These are phyloP conservation scores for Cynoglossus semilaevis DNA, from an alignment of 2,113 vertebrate genomes.

Conservation along the genomic window DNA sequence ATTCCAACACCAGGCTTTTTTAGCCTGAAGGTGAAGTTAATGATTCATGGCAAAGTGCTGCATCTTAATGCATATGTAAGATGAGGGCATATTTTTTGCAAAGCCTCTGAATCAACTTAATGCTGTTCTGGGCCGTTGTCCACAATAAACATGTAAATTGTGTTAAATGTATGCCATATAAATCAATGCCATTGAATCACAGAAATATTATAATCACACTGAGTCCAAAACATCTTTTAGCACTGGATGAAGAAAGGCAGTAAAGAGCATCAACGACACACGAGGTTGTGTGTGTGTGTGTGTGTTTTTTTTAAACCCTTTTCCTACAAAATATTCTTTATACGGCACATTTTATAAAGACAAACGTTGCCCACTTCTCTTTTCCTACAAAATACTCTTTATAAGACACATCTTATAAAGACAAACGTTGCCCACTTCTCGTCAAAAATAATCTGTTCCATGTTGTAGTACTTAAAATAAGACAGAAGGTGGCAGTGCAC, in stretches of 20 bases:
- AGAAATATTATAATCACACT: conserved; percentile 53
- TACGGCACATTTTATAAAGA: no score
- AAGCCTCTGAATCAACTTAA: conserved; percentile 88
- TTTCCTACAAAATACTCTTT: no score
- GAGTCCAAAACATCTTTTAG: neutral
- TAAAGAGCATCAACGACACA: neutral
- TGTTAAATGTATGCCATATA: conserved; percentile 75
- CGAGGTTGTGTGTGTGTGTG: no score
- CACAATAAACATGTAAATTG: conserved; percentile 89
- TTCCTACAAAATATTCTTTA: no score
- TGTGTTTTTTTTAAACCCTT: no score
- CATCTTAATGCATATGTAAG: conserved; percentile 84
- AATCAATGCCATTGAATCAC: conserved; percentile 55
- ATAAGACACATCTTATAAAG: no score
- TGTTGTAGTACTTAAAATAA: conserved; percentile 11
- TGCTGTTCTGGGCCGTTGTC: conserved; percentile 88
- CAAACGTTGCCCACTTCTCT: no score
- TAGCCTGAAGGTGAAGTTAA: conserved; percentile 84
- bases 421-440: no score
- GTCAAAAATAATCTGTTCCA: neutral
- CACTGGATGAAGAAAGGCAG: neutral
- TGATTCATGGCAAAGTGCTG: conserved; percentile 83
- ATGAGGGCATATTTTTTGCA: conserved; percentile 79
- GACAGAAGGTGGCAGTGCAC: conserved; percentile 59
- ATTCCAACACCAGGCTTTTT: conserved; percentile 79